phyloP scores from a whole-genome alignment of 1,140 invertebrate species.

The Hypothenemus hampei region DNA sequence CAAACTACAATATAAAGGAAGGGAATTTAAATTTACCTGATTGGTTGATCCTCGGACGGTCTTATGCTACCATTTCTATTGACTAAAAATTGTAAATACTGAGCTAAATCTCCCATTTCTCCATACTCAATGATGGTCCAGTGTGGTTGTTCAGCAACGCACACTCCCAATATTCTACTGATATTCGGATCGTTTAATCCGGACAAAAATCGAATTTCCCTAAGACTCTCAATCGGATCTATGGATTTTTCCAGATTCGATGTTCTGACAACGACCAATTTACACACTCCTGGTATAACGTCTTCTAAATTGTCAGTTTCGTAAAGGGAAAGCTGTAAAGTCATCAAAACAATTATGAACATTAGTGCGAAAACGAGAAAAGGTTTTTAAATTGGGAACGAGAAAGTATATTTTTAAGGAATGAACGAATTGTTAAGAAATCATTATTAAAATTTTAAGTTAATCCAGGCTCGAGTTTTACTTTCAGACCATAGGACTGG shows the following conservation, averaged over 20 bases:
- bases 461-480: too few relatives aligned
- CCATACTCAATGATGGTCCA: slow-evolving; percentile 75
- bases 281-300: slow-evolving; percentile 45
- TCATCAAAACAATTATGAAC: too few relatives aligned
- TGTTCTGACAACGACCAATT: slow-evolving; percentile 51
- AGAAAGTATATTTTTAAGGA: too few relatives aligned
- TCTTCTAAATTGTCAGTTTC: slow-evolving; percentile 51
- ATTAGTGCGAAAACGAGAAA: too few relatives aligned
- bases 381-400: too few relatives aligned
- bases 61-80: slow-evolving; percentile 41
- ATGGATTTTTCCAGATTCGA: slow-evolving; percentile 37
- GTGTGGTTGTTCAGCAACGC: slow-evolving; percentile 56
- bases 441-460: too few relatives aligned
- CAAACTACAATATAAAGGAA: too few relatives aligned
- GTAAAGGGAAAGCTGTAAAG: slow-evolving; percentile 52
- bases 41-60: slow-evolving; percentile 36
- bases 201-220: slow-evolving; percentile 70
- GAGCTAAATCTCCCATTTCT: slow-evolving; percentile 73
- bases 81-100: slow-evolving; percentile 59
- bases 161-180: slow-evolving; percentile 64
- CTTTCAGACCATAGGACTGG: too few relatives aligned
- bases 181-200: slow-evolving; percentile 69
- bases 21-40: too few relatives aligned
- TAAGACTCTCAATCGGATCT: slow-evolving; percentile 47
- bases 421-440: too few relatives aligned